Conservation (phyloP, 2,797 vertebrate genomes). For the Rhabdomys pumilio region DNA sequence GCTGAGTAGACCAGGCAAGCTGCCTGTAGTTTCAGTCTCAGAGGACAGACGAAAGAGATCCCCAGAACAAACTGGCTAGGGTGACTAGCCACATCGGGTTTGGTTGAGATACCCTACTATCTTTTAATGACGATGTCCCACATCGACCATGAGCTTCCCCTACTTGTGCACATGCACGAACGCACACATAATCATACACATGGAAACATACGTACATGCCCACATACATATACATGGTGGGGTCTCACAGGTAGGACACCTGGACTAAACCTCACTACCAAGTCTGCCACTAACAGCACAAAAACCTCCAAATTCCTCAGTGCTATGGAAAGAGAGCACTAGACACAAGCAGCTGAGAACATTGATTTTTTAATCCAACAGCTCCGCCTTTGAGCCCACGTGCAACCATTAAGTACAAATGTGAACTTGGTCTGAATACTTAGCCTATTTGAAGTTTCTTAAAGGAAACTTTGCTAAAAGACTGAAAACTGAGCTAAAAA, state of each 20-base stretch:
- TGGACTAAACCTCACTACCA: not conserved
- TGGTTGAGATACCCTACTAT: not conserved
- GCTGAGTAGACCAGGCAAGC: not conserved
- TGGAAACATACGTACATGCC: not conserved
- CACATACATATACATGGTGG: not conserved
- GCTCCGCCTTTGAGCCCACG: not conserved
- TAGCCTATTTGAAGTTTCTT: not conserved
- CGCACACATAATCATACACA: not conserved
- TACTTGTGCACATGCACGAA: not conserved
- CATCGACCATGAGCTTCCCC: not conserved
- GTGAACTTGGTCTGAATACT: not conserved
- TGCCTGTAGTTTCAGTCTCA: not conserved
- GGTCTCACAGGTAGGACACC: not conserved
- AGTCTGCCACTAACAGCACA: not conserved
- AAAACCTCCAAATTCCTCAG: not conserved
- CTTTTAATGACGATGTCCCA: not conserved
- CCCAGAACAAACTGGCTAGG: not conserved
- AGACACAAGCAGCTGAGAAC: not conserved
- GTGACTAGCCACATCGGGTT: not conserved
- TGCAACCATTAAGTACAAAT: not conserved
- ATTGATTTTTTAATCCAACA: not conserved
- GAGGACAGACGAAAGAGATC: not conserved
- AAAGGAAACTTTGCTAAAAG: not conserved
- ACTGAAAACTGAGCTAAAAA: conserved; percentile 44
- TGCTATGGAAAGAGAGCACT: not conserved